Percentiles rank a stretch among this genome's conserved stretches.
These are phyloP conservation scores for Zosterops hypoxanthus DNA, from an alignment of 2,113 vertebrate genomes.

Conservation along the genomic window DNA sequence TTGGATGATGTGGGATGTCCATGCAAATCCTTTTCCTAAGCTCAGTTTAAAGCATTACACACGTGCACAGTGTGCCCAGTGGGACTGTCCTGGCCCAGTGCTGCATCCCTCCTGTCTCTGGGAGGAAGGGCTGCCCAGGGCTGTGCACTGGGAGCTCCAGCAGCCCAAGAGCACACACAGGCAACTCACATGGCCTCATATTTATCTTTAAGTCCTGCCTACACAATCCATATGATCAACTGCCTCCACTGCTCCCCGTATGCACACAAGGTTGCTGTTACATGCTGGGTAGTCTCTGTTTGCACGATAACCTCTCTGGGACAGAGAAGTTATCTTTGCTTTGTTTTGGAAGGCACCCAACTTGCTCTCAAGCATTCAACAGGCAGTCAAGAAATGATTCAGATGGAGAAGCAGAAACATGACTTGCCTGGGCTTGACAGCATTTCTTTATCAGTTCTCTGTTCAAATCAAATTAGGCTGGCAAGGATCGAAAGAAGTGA, in stretches of 20 bases:
- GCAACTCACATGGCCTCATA: neutral
- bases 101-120: neutral
- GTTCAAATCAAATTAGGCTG: conserved; percentile 41
- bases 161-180: neutral
- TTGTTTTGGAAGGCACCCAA: conserved; percentile 52
- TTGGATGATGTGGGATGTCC: neutral
- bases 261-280: neutral
- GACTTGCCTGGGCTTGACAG: conserved; percentile 40
- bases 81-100: neutral
- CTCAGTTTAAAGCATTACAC: neutral
- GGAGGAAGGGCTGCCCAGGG: neutral
- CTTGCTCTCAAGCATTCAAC: conserved; percentile 46
- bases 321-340: conserved; percentile 37
- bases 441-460: conserved; percentile 41
- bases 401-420: conserved; percentile 47
- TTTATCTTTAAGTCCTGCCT: neutral
- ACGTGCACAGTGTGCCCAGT: neutral
- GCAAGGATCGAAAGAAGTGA: neutral
- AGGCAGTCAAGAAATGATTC: conserved; percentile 54
- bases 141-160: neutral
- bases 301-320: conserved; percentile 7
- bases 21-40: neutral
- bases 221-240: neutral
- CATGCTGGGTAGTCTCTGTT: neutral
- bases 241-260: accelerated